These are phyloP conservation scores for Phymorhynchus buccinoides DNA, from an alignment of 1,140 invertebrate genomes.

Conservation along the genomic window DNA sequence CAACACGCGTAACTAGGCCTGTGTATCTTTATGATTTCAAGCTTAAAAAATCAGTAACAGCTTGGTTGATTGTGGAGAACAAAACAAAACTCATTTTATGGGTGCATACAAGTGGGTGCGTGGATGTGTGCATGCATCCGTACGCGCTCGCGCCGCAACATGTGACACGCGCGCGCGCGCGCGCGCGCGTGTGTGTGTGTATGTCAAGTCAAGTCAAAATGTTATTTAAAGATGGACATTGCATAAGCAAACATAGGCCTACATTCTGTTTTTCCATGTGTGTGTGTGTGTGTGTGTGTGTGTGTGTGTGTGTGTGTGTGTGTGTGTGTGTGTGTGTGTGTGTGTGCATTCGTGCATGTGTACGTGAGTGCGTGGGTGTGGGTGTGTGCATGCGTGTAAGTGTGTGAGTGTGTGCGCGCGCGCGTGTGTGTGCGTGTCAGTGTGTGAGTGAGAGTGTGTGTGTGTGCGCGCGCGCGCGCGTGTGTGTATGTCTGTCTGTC, in stretches of 20 bases:
- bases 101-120: neutral
- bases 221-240: too few species aligned
- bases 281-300: neutral
- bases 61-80: too few species aligned
- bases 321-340: neutral
- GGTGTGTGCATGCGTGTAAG: too few species aligned
- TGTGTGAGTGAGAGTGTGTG: neutral
- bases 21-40: too few species aligned
- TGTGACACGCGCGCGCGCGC: neutral
- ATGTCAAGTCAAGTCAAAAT: conserved; percentile 1
- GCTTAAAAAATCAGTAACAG: too few species aligned
- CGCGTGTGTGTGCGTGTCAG: neutral
- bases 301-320: neutral
- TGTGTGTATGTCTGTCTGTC: neutral
- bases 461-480: neutral
- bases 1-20: too few species aligned
- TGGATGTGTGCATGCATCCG: neutral
- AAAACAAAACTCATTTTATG: too few species aligned
- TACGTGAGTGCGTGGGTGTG: too few species aligned
- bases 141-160: neutral
- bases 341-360: neutral
- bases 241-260: neutral
- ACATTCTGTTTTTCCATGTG: neutral
- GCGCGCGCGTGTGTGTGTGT: neutral
- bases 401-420: too few species aligned